Evolutionary conservation across 2,888 invertebrate species (phyloP), one percentile per base, ranked within the genome.

Genomic region (Spialia ferax): DNA sequence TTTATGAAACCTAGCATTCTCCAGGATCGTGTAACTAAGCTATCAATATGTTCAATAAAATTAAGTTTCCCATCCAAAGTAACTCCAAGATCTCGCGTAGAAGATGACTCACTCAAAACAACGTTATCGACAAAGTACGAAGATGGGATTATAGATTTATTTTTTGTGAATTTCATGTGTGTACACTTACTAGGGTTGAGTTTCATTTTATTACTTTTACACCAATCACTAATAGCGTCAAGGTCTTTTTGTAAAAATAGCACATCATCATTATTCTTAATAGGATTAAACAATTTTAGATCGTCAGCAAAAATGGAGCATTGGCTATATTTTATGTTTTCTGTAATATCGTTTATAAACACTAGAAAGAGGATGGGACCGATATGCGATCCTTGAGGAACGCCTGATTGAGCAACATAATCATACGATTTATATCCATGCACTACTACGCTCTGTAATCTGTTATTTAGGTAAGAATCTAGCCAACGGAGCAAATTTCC

Each of bases 11-110:
- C 54, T 26, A 54, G 8, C 26, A 29, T 29, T 22, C 15, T 54
- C 29, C 26, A 54, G n/a, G 54, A 26, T 15, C 13, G 35, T 2
- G 35, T 18, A n/a, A 22, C 13, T 8, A 56, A 20, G 10, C 13
- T 56, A n/a, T 56, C 38, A 2, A 38, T 38, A 8, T 56, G 56
- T n/a, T 18, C 13, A 6, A 35, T 35, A 29, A 61, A 61, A 8
- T 35, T 50, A 11, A 61, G 29, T 61, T 35, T 32, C 35, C 15
- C 52, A 22, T 52, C 62, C 10, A 54, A 7, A 11, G 18, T 42
- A 2, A 63, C 50, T 0, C 63, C 63, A 8, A 63, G 54, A 26
- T 54, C 54, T 10, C 62, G 42, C 7, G 20, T 18, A 13, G 7
- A 48, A 7, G 48, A 20, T 8, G 48, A 3, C 18, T 48, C 20